These are phyloP conservation scores for Acleris laterana DNA, from an alignment of 2,888 invertebrate genomes.

Conservation along the genomic window DNA sequence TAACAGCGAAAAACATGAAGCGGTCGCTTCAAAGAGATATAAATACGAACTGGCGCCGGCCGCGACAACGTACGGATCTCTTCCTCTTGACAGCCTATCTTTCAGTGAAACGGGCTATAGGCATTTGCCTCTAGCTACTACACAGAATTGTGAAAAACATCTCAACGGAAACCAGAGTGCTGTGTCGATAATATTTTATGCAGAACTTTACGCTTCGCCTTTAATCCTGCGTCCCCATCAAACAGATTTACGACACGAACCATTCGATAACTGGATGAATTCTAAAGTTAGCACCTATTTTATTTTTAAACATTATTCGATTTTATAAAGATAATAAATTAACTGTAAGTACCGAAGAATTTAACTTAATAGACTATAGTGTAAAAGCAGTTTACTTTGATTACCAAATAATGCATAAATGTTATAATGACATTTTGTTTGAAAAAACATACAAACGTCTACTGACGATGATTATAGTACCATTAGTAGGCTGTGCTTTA, in stretches of 20 bases:
- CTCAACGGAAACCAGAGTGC: conserved; percentile 30
- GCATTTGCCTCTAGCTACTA: conserved; percentile 10
- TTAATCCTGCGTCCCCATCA: conserved; percentile 43
- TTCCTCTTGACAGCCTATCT: conserved; percentile 51
- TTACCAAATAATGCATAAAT: too few species aligned
- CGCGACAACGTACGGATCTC: conserved; percentile 55
- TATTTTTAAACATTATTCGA: neutral
- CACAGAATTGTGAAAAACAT: conserved; percentile 30
- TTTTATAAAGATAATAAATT: neutral
- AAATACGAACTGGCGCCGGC: conserved; percentile 59
- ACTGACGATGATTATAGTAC: neutral
- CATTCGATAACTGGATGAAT: conserved; percentile 1
- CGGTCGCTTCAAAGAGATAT: conserved; percentile 69
- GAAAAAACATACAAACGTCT: neutral
- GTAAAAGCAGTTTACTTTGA: neutral
- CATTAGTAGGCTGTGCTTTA: conserved; percentile 29
- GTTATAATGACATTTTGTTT: neutral
- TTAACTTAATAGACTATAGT: neutral
- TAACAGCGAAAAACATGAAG: conserved; percentile 57
- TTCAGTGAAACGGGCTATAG: conserved; percentile 39
- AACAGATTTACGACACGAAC: conserved; percentile 12
- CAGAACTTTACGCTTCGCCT: conserved; percentile 21
- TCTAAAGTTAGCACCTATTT: neutral
- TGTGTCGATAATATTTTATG: conserved; percentile 21
- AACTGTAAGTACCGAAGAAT: neutral